Evolutionary conservation across 2,888 invertebrate species (phyloP).

Genomic region (Biston stratarius): DNA sequence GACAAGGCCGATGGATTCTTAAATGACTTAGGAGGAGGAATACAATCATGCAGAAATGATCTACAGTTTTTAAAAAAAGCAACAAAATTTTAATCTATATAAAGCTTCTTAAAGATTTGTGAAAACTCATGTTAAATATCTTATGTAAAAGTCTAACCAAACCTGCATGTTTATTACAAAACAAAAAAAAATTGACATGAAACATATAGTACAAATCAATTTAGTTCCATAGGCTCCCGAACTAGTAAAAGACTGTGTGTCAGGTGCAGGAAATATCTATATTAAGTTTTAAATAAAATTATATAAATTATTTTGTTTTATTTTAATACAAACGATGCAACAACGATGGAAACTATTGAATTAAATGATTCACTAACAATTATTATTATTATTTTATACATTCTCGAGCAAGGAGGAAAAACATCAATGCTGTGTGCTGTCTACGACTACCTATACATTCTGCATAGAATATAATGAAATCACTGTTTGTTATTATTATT

Average conservation of each 20-base stretch:
- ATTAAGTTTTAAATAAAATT: too few species aligned
- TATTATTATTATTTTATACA: slow-evolving; percentile 22
- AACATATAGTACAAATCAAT: too few species aligned
- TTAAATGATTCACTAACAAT: slow-evolving; percentile 10
- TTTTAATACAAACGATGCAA: too few species aligned
- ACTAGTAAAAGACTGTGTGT: too few species aligned
- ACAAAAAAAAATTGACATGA: too few species aligned
- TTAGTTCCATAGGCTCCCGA: too few species aligned
- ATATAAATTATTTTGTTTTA: too few species aligned
- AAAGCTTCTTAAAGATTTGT: background rate
- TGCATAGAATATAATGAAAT: slow-evolving; percentile 24
- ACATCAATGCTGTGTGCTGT: slow-evolving; percentile 26
- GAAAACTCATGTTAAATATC: background rate
- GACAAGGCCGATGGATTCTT: slow-evolving; percentile 48
- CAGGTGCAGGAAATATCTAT: background rate
- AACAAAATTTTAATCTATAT: background rate
- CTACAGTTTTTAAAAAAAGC: background rate
- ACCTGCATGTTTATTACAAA: too few species aligned
- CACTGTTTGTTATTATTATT: slow-evolving; percentile 7
- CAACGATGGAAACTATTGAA: too few species aligned
- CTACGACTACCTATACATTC: background rate
- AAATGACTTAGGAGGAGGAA: slow-evolving; percentile 20
- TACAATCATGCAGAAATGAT: slow-evolving; percentile 21
- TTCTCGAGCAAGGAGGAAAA: slow-evolving; percentile 37
- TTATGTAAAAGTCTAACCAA: background rate